Evolutionary conservation across 2,888 invertebrate genomes (phyloP).

Genomic region (Cerastis rubricosa): DNA sequence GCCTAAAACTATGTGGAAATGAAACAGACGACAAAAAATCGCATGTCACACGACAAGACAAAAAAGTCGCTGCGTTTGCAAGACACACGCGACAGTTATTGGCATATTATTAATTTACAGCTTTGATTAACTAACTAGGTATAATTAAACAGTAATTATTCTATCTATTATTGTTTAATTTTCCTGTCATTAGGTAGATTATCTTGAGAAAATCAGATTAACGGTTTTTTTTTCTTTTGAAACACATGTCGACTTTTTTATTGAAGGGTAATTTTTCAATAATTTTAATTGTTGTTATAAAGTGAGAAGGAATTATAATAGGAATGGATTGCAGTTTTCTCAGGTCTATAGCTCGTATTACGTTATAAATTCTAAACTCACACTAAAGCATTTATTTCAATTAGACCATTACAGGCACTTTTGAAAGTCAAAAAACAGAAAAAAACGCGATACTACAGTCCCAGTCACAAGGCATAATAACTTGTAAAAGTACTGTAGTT

Average conservation of each 20-base stretch:
- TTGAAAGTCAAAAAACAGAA: too few species aligned
- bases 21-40: not conserved
- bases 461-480: too few species aligned
- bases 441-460: too few species aligned
- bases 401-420: too few species aligned
- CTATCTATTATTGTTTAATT: conserved; percentile 27
- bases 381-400: too few species aligned
- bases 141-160: conserved; percentile 42
- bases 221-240: not conserved
- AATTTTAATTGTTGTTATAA: not conserved
- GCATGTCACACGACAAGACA: conserved; percentile 41
- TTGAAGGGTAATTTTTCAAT: not conserved
- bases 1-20: conserved; percentile 38
- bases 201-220: conserved; percentile 33
- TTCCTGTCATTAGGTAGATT: conserved; percentile 22
- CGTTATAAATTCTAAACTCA: too few species aligned
- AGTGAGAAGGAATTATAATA: not conserved
- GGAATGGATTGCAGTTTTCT: not conserved
- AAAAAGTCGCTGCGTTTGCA: conserved; percentile 30
- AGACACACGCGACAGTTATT: conserved; percentile 11
- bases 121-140: conserved; percentile 14
- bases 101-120: conserved; percentile 1
- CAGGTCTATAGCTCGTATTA: not conserved
- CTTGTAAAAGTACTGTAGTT: too few species aligned
- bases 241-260: not conserved